Evolutionary conservation across 2,888 invertebrate species (phyloP).

Genomic region (Acronicta aceris): DNA sequence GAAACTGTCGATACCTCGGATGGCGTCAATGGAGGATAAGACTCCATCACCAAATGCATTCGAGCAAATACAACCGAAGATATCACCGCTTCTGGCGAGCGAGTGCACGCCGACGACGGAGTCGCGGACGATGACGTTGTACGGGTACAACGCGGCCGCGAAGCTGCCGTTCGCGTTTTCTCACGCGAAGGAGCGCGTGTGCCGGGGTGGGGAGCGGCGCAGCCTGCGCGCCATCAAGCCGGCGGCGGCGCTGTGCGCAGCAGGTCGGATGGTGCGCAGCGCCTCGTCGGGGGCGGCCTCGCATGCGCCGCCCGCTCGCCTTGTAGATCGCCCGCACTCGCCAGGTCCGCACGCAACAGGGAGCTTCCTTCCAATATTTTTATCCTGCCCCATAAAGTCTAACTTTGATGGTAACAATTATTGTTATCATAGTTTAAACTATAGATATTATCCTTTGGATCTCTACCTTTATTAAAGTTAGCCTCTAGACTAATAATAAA

Average conservation of each 20-base stretch:
- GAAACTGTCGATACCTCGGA: conserved; percentile 72
- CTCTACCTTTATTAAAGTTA: conserved; percentile 9
- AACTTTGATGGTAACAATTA: conserved; percentile 12
- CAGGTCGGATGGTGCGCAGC: conserved; percentile 88
- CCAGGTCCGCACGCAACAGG: conserved; percentile 76
- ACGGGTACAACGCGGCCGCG: conserved; percentile 87
- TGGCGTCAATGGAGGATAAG: conserved; percentile 80
- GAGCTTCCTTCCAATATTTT: conserved; percentile 53
- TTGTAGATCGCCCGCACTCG: conserved; percentile 78
- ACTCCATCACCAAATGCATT: conserved; percentile 75
- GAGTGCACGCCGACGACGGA: conserved; percentile 81
- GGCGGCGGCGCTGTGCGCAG: conserved; percentile 61
- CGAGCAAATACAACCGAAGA: conserved; percentile 82
- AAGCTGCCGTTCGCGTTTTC: conserved; percentile 86
- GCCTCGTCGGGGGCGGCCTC: conserved; percentile 84
- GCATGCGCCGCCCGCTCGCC: conserved; percentile 79
- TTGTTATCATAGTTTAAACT: conserved; percentile 3
- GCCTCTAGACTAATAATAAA: conserved; percentile 31
- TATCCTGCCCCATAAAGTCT: conserved; percentile 8
- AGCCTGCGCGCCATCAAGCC: conserved; percentile 73
- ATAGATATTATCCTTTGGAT: conserved; percentile 19
- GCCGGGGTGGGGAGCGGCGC: conserved; percentile 67
- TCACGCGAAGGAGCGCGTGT: conserved; percentile 71
- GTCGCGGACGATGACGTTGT: conserved; percentile 82
- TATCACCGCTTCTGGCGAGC: conserved; percentile 80